Conservation (phyloP, 2,888 invertebrate genomes). For the Orgyia antiqua region DNA sequence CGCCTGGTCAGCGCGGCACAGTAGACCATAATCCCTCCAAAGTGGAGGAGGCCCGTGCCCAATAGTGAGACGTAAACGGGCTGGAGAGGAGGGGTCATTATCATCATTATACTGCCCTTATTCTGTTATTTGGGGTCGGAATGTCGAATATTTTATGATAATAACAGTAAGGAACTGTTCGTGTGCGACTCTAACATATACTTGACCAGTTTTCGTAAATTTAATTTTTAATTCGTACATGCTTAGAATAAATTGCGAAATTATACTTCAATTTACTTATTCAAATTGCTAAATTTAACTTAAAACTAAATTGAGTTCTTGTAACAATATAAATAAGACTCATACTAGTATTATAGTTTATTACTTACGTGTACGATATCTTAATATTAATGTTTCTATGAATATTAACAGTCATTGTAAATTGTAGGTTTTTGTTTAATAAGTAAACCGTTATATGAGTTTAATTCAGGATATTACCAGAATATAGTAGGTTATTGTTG, state of each 20-base stretch:
- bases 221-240: constrained; percentile 6
- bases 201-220: constrained; percentile 10
- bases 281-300: background rate
- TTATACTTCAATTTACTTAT: constrained; percentile 12
- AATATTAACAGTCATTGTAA: background rate
- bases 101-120: too few relatives aligned
- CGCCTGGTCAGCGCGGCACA: too few relatives aligned
- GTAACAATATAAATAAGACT: constrained; percentile 7
- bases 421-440: background rate
- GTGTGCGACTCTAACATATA: too few relatives aligned
- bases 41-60: too few relatives aligned
- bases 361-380: background rate
- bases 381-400: background rate
- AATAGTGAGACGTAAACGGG: too few relatives aligned
- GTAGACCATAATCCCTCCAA: too few relatives aligned
- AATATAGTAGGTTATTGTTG: too few relatives aligned
- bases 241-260: constrained; percentile 17
- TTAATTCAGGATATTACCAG: too few relatives aligned
- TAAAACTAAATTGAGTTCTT: background rate
- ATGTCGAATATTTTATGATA: too few relatives aligned
- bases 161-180: too few relatives aligned
- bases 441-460: background rate
- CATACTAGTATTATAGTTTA: constrained; percentile 1
- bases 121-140: too few relatives aligned
- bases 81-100: too few relatives aligned